Base-by-base conservation (phyloP, 2,888 invertebrate species). In the Adelognathus sp. region DNA sequence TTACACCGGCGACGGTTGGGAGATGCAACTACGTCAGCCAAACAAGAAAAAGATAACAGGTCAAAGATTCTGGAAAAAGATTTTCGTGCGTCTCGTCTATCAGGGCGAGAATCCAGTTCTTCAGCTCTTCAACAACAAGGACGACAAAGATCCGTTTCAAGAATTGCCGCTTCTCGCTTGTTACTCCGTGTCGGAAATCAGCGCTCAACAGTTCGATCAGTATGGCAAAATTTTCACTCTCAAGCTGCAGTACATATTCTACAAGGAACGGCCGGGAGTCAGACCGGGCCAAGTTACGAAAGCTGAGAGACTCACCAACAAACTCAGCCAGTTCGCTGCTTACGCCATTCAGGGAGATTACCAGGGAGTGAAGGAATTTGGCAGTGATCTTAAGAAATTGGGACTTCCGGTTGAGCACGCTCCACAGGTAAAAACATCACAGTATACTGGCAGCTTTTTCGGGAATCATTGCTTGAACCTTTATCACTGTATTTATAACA, bases 201-300 rank as follows among this genome's bases (percentile, higher is more conserved):
- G 96, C 61, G 97, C 98, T 36, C 99, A 99, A 92, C 99, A 99
- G 91, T 99, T 98, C 90, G 99, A 99, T 92, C 98, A 98, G 91
- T 99, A 97, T 91, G 99, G 99, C 31, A 99, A 99, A 93, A 99
- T 99, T 86, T 99, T 99, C 93, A 99, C 99, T 0, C 95, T 99
- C 72, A 99, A 98, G 91, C 92, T 98, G 83, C 99, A 99, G 92
- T 99, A 98, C 90, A 97, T 99, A 71, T 98, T 99, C 92, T 99
- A 99, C 92, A 98, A 99, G 92, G 99, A 99, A 92, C 94, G 99
- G 9, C 98, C 99, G 0, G 99, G 99, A 1, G 98, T 98, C 16
- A 91, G 98, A 81, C 98, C 98, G 0, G 98, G 98, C 0, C 98
- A 98, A 91, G 97, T 98, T 79, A 97, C 97, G 74, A 98, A 98